Conservation (phyloP, 2,888 invertebrate genomes). For the Coremacera marginata region DNA sequence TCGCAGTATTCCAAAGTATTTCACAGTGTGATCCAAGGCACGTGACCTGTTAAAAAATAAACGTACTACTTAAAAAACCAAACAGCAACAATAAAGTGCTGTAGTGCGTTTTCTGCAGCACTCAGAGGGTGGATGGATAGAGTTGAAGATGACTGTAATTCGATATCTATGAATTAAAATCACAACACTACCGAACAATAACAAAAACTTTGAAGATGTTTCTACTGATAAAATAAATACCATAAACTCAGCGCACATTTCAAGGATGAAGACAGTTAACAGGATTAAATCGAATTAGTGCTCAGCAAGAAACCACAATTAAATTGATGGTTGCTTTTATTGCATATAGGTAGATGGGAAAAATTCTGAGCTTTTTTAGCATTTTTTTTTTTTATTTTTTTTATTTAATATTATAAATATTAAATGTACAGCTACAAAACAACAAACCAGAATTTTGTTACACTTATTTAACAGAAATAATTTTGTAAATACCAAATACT, state of each 20-base stretch:
- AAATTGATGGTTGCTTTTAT: not conserved
- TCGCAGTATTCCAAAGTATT: conserved; percentile 2
- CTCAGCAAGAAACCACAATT: conserved; percentile 20
- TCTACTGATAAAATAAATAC: not conserved
- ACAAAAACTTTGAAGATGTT: not conserved
- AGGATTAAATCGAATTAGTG: not conserved
- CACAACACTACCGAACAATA: conserved; percentile 18
- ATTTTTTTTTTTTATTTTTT: too few species aligned
- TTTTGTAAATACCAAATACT: too few species aligned
- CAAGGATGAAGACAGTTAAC: conserved; percentile 9
- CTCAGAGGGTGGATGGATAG: not conserved
- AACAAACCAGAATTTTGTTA: too few species aligned
- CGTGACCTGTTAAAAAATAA: conserved; percentile 50
- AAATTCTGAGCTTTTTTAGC: too few species aligned
- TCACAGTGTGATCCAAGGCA: conserved; percentile 45
- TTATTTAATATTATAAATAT: too few species aligned
- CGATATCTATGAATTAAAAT: conserved; percentile 12
- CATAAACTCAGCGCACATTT: conserved; percentile 12
- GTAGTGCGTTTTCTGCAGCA: not conserved
- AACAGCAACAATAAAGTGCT: not conserved
- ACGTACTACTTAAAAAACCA: conserved; percentile 37
- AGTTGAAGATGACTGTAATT: conserved; percentile 12
- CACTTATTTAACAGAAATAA: too few species aligned
- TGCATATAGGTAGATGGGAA: not conserved
- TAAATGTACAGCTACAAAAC: too few species aligned